These are phyloP conservation scores for Gandaritis pyraliata DNA, from an alignment of 2,888 invertebrate genomes.

Conservation along the genomic window DNA sequence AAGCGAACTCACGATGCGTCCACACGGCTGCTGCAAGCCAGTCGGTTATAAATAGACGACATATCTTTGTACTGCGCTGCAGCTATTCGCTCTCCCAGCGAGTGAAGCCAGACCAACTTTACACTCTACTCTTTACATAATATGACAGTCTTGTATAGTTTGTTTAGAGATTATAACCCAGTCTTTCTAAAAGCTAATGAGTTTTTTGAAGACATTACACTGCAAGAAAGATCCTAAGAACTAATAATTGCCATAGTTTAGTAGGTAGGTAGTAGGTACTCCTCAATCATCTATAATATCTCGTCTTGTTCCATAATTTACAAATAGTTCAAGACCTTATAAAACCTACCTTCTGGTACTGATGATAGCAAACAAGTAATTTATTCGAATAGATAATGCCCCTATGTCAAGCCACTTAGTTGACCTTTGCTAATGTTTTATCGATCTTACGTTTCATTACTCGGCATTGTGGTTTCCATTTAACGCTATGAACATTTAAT, in stretches of 20 bases:
- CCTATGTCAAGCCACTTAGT: constrained; percentile 39
- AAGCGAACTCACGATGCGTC: constrained; percentile 64
- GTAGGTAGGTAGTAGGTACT: no score
- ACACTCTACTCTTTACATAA: constrained; percentile 41
- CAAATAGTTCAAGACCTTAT: constrained; percentile 5
- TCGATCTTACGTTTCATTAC: constrained; percentile 42
- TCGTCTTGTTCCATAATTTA: neutral
- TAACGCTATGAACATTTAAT: constrained; percentile 23
- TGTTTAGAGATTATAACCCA: no score
- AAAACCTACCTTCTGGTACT: constrained; percentile 6
- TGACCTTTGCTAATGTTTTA: constrained; percentile 44
- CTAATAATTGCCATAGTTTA: no score
- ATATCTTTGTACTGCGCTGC: constrained; percentile 68
- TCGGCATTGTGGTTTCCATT: constrained; percentile 21
- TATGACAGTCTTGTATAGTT: no score
- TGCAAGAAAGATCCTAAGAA: no score
- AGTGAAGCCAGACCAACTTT: constrained; percentile 69
- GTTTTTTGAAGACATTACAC: no score
- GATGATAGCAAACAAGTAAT: constrained; percentile 16
- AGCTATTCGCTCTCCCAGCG: constrained; percentile 73
- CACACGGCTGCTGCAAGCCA: constrained; percentile 70
- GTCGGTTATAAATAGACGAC: constrained; percentile 78
- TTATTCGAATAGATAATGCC: constrained; percentile 23
- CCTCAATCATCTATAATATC: no score
- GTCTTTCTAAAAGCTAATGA: no score